Evolutionary conservation across 2,113 vertebrate species (phyloP).

Genomic region (Daboia siamensis): DNA sequence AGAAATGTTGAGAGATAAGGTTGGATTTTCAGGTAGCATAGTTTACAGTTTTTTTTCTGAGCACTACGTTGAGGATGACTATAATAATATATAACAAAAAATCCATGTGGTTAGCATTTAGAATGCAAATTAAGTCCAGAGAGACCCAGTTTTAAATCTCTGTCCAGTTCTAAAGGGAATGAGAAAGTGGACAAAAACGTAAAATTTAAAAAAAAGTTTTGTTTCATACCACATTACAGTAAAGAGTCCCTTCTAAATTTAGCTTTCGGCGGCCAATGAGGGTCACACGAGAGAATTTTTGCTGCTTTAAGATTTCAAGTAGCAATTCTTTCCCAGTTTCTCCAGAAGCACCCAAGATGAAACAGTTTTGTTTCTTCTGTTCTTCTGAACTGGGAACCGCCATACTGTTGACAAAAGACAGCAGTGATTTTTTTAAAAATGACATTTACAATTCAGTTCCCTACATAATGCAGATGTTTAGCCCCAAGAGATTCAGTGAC

Average conservation of each 20-base stretch:
- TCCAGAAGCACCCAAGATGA: conserved; percentile 80
- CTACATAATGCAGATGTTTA: not conserved
- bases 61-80: not conserved
- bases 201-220: not conserved
- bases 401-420: conserved; percentile 64
- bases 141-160: not conserved
- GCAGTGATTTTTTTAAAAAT: not conserved
- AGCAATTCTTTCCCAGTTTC: conserved; percentile 74
- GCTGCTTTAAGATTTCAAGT: conserved; percentile 64
- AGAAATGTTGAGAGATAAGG: not conserved
- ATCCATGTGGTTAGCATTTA: not conserved
- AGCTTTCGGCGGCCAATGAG: conserved; percentile 75
- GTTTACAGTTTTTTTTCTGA: not conserved
- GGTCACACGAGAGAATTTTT: conserved; percentile 75
- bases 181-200: not conserved
- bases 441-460: not conserved
- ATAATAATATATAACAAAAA: not conserved
- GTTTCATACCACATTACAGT: conserved; percentile 64
- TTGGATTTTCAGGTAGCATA: not conserved
- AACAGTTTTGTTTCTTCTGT: conserved; percentile 66
- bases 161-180: not conserved
- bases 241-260: conserved; percentile 63
- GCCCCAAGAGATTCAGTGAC: not conserved
- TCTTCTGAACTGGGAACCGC: conserved; percentile 46
- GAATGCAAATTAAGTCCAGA: not conserved